Evolutionary conservation across 2,888 invertebrate species (phyloP), one percentile per base, ranked within the genome.

Genomic region (Pterobdella sp.): DNA sequence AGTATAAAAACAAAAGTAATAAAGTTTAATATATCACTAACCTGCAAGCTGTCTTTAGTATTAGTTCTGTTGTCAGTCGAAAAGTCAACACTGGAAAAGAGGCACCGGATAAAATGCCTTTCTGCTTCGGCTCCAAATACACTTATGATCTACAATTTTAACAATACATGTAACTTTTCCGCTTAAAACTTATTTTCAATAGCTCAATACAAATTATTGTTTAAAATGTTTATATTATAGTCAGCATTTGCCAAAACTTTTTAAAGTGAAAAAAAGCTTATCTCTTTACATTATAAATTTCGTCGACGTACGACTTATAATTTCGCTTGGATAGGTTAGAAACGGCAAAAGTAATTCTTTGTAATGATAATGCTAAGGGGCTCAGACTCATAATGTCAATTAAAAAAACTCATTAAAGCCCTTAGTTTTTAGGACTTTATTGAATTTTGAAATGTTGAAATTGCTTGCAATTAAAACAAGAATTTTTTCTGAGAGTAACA

Each of bases 261-360:
- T 7, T 42, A 68, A 31, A 68, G 14, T 64, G 26, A 7, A 42
- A 34, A 32, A 32, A 29, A 35, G 7, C 29, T 32, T 66, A 36
- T 65, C 42, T 85, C 87, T 90, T 89, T 86, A 94, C 94, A 88
- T 91, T 89, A 84, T 89, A 88, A 85, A 95, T 88, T 87, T 92
- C 93, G 86, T 90, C 90, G 86, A 89, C 89, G 84, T 90, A 91
- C 85, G 91, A 90, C 87, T 91, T 91, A 87, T 90, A 92, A 88
- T 94, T 94, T 88, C 92, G 93, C 89, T 94, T 94, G 86, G 88
- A 92, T 88, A 94, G 89, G 88, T 91, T 92, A 86, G 90, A 89
- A 88, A 94, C 92, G 87, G 94, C 91, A 90, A 91, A 91, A 90
- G 91, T 91, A 88, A 95, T 94, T 90, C 94, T 93, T 89, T 92